A percentile compares a stretch with the other conserved stretches of the same genome.
These are phyloP conservation scores for Scyliorhinus canicula DNA, from an alignment of 2,797 vertebrate genomes.

Conservation along the genomic window DNA sequence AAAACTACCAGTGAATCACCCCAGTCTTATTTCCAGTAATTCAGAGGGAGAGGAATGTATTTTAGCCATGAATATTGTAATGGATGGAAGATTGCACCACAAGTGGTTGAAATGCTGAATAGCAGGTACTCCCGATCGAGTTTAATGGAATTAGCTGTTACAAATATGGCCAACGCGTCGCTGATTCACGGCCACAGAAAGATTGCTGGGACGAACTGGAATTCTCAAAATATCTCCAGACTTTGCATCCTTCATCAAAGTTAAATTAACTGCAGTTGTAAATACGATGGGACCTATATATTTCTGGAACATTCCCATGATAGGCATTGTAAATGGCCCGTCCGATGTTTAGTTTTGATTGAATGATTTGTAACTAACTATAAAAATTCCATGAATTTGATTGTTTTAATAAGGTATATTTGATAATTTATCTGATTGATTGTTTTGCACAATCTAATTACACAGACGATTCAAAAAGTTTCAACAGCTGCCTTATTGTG, in stretches of 20 bases:
- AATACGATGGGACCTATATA: background rate
- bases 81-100: too few relatives aligned
- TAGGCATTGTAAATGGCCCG: too few relatives aligned
- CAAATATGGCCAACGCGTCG: background rate
- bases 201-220: background rate
- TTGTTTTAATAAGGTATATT: background rate
- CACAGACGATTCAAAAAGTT: background rate
- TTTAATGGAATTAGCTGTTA: background rate
- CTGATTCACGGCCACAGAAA: background rate
- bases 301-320: background rate
- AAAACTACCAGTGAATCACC: background rate
- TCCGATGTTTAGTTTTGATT: background rate
- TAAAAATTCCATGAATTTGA: slow-evolving; percentile 10
- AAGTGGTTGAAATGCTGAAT: too few relatives aligned
- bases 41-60: background rate
- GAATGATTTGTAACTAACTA: background rate
- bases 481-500: background rate
- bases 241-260: background rate
- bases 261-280: background rate
- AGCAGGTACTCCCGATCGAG: background rate
- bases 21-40: background rate
- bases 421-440: background rate
- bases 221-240: background rate
- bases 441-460: background rate
- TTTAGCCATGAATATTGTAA: background rate